Base-by-base conservation (phyloP, 1,140 invertebrate species). In the Samia ricini region DNA sequence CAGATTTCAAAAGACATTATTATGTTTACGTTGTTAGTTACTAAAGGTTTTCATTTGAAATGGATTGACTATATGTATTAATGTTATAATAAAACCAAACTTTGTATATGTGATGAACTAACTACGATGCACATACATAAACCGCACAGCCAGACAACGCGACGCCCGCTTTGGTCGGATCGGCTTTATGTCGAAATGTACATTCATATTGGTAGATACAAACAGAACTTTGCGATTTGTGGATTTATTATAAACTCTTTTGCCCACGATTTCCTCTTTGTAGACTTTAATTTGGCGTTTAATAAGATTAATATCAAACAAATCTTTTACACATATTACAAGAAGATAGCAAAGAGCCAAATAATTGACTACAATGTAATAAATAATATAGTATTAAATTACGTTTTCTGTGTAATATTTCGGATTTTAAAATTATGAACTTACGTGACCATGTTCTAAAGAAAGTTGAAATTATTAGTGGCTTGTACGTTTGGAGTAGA, bases 71-170 rank as follows among this genome's bases (percentile, higher is more conserved):
- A 4, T 3, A 15, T 42, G 10, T 29, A 15, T 42, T 42, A 42
- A 12, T 42, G 33, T 42, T 12, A 12, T 15, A 10, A 42, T 42
- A 15, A 15, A 42, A 42, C 4, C 12, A 15, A 42, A 42, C 10
- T 42, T 42, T 42, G 33, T 42, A 15, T 42, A 42, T 26, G 26
- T 26, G 4, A 12, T 42, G 33, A 42, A 42, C 33, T 42, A 15
- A 15, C 4, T 42, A 12, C 33, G 33, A 12, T 42, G 15, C 8
- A 3, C n/a, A 15, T 15, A 42, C 33, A 42, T n/a, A n/a, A n/a
- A n/a, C 24, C 6, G 6, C 48, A 55, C 62, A 60, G 60, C 56
- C 70, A 77, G 72, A 77, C 75, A 56, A 36, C 56, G 51, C 56
- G 75, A 77, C 75, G 75, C 70, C 75, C 64, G 60, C 55, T 50